A percentile compares a stretch with the other conserved stretches of the same genome.
Evolutionary conservation across 2,113 vertebrate species (phyloP).

Genomic region (Petromus typicus): DNA sequence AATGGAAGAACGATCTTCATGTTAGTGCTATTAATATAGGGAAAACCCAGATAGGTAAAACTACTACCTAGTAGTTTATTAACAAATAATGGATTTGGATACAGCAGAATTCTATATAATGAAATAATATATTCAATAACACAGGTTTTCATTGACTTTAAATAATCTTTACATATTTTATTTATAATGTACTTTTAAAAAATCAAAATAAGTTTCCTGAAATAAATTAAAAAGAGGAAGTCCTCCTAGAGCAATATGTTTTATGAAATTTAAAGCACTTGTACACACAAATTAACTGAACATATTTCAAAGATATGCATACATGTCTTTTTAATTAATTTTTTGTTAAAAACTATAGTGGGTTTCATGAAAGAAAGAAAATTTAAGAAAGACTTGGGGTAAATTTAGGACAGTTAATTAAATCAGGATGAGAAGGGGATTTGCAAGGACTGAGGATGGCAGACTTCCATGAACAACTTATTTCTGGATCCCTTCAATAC

Average conservation of each 20-base stretch:
- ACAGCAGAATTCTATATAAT: neutral
- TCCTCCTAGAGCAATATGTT: constrained; percentile 22
- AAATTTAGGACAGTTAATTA: constrained; percentile 20
- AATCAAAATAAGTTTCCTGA: constrained; percentile 46
- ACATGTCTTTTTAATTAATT: neutral
- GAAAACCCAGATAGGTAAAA: neutral
- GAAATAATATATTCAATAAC: neutral
- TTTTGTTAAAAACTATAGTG: constrained; percentile 14
- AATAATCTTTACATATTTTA: constrained; percentile 35
- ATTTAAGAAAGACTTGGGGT: constrained; percentile 20
- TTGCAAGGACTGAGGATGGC: neutral
- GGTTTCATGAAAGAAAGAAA: neutral
- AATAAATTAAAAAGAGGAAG: constrained; percentile 50
- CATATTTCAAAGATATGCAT: constrained; percentile 49
- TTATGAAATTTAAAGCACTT: constrained; percentile 53
- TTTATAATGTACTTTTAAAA: constrained; percentile 54
- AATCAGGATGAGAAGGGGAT: neutral
- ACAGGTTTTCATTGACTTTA: neutral
- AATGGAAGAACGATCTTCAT: neutral
- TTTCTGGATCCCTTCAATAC: neutral
- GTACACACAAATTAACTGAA: constrained; percentile 27
- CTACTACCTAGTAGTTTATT: neutral
- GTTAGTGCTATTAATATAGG: neutral
- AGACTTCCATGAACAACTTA: neutral
- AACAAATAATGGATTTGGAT: neutral